phyloP scores from a whole-genome alignment of 1,140 invertebrate species.

The Drosophila ananassae region DNA sequence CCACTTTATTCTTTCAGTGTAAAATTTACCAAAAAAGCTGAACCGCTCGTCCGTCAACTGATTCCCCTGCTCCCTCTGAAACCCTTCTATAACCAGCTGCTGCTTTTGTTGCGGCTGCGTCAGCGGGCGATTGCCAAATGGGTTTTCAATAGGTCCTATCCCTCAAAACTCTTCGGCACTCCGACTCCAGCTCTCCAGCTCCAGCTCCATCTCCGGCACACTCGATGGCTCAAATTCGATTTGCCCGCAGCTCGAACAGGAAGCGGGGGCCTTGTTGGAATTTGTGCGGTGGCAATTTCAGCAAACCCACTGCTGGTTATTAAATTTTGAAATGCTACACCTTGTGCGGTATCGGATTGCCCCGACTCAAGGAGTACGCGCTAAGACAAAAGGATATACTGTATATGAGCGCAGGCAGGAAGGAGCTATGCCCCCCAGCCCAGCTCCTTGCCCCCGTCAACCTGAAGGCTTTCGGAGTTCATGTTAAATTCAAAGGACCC shows the following conservation, averaged over 20 bases:
- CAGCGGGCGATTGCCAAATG: constrained; percentile 65
- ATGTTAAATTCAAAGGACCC: constrained; percentile 73
- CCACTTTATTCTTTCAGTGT: constrained; percentile 1
- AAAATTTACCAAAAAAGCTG: constrained; percentile 63
- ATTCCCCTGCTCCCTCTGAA: background rate
- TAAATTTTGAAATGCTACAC: constrained; percentile 82
- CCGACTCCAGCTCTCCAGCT: background rate
- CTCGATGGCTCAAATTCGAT: constrained; percentile 35
- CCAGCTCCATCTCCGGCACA: constrained; percentile 3
- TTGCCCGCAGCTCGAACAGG: constrained; percentile 58
- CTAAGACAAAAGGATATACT: constrained; percentile 65
- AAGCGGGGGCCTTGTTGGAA: constrained; percentile 54
- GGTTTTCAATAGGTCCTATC: constrained; percentile 67
- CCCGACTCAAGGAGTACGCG: constrained; percentile 45
- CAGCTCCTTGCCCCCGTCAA: background rate
- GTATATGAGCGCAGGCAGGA: constrained; percentile 15
- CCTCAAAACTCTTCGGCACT: constrained; percentile 11
- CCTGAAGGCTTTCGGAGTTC: constrained; percentile 38
- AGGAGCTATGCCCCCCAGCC: background rate
- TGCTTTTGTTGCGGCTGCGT: constrained; percentile 36
- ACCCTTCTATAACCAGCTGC: constrained; percentile 6
- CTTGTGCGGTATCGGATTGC: constrained; percentile 76
- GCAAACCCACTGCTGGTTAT: constrained; percentile 66
- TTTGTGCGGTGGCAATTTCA: constrained; percentile 54
- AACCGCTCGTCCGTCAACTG: constrained; percentile 28